These are phyloP conservation scores for Dinomys branickii DNA, from an alignment of 2,113 vertebrate species.

Conservation along the genomic window DNA sequence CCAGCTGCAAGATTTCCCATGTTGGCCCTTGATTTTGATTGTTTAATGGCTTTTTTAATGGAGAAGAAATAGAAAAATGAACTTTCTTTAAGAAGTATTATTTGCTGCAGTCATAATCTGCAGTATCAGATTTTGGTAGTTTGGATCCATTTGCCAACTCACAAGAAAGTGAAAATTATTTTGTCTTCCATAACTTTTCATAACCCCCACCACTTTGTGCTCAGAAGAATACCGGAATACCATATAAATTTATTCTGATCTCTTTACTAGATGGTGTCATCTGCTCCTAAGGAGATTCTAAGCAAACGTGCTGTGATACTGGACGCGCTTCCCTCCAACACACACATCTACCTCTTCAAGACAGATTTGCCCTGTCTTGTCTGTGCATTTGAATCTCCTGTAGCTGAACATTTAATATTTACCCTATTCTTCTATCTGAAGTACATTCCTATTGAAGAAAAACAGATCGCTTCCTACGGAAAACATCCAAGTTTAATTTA, in stretches of 20 bases:
- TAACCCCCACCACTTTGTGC: background rate
- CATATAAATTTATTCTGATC: background rate
- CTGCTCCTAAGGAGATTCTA: background rate
- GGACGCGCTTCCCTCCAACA: background rate
- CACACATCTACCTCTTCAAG: accelerated
- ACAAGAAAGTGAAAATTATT: background rate
- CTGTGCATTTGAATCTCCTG: background rate
- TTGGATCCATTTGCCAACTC: background rate
- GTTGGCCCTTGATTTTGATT: conserved; percentile 15
- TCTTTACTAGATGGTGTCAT: background rate
- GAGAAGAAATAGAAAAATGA: conserved; percentile 15
- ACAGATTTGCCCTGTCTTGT: background rate
- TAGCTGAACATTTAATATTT: background rate
- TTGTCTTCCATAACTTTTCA: background rate
- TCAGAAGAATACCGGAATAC: background rate
- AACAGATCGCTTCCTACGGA: conserved; percentile 8
- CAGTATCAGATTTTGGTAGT: background rate
- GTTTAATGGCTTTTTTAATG: background rate
- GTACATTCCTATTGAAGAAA: background rate
- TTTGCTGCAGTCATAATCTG: background rate
- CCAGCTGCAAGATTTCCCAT: conserved; percentile 4
- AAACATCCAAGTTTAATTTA: background rate
- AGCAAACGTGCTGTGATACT: background rate
- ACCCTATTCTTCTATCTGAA: conserved; percentile 22
- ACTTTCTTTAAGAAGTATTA: background rate